These are phyloP conservation scores for Ia io DNA, from an alignment of 2,113 vertebrate species.

Conservation along the genomic window DNA sequence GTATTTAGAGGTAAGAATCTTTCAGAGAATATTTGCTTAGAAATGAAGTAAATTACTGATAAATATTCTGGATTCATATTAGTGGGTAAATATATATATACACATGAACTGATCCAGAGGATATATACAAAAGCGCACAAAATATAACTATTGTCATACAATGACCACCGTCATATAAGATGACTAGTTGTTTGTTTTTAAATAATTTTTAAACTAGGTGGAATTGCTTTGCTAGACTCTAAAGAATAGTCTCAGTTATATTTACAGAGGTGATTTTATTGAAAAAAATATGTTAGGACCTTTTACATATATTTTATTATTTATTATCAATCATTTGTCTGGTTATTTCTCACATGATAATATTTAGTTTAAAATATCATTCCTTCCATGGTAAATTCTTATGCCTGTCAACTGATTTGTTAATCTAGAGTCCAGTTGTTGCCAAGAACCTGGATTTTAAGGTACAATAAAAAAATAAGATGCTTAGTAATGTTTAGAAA, in stretches of 20 bases:
- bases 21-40: background rate
- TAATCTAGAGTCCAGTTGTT: background rate
- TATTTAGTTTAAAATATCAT: background rate
- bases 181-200: background rate
- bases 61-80: background rate
- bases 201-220: background rate
- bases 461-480: background rate
- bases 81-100: background rate
- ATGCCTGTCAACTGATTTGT: background rate
- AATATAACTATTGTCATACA: background rate
- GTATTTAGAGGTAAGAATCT: background rate
- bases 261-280: background rate
- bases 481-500: background rate
- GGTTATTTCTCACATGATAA: background rate
- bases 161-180: background rate
- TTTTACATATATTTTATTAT: background rate
- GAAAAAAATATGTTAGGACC: background rate
- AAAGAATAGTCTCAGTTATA: background rate
- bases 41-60: background rate
- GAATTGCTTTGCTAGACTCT: background rate
- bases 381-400: background rate
- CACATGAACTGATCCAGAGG: background rate
- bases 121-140: background rate
- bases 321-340: background rate
- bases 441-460: background rate